A percentile compares a stretch with the other conserved stretches of the same genome.
phyloP scores from a whole-genome alignment of 2,797 vertebrate genomes.

The Cygnus olor region DNA sequence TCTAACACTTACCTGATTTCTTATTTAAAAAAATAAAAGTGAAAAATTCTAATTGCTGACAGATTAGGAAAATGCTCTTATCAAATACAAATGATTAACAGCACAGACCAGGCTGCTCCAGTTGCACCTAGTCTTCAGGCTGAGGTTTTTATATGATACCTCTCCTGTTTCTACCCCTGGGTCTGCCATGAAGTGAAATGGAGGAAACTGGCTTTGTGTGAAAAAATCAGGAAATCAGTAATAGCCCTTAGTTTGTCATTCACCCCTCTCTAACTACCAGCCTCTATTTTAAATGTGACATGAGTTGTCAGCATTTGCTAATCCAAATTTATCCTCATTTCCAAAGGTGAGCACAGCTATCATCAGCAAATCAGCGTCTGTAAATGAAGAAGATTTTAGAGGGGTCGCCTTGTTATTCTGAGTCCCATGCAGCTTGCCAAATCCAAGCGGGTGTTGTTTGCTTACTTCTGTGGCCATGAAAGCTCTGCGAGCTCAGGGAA shows the following conservation, averaged over 20 bases:
- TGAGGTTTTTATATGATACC: background rate
- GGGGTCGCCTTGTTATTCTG: background rate
- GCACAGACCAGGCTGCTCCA: background rate
- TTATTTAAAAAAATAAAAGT: background rate
- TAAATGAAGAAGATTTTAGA: background rate
- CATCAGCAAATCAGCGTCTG: background rate
- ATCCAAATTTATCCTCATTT: background rate
- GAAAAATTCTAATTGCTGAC: background rate
- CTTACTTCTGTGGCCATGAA: background rate
- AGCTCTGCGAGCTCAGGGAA: conserved; percentile 9
- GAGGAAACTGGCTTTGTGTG: background rate
- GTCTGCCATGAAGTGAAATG: background rate
- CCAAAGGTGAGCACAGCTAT: background rate
- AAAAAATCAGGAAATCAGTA: conserved; percentile 21
- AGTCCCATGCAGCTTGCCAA: conserved; percentile 4
- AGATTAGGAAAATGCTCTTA: background rate
- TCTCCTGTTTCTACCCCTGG: background rate
- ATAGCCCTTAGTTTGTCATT: conserved; percentile 6
- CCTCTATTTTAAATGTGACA: conserved; percentile 15
- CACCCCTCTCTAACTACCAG: background rate
- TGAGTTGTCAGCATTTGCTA: background rate
- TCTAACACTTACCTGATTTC: background rate
- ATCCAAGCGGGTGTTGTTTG: conserved; percentile 44
- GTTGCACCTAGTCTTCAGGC: background rate
- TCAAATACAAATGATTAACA: background rate